Evolutionary conservation across 2,888 invertebrate genomes (phyloP).

Genomic region (Hemicrepidius hirtus): DNA sequence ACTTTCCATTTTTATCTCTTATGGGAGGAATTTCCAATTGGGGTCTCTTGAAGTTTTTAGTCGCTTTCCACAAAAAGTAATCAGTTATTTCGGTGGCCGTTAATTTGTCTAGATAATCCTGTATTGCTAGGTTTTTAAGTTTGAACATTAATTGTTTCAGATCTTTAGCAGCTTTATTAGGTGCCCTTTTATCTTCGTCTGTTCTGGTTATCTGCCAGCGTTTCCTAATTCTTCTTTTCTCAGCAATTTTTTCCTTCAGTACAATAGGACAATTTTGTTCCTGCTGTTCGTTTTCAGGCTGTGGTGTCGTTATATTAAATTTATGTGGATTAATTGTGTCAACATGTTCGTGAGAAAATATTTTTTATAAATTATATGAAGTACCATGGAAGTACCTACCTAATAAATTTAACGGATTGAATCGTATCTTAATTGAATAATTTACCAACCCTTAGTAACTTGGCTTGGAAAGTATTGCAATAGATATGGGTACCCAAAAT

Average conservation of each 20-base stretch:
- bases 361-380: no score
- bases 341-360: no score
- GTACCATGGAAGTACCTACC: no score
- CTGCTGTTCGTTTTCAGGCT: slow-evolving; percentile 2
- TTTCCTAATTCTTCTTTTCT: slow-evolving; percentile 30
- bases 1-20: no score
- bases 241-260: slow-evolving; percentile 39
- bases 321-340: no score
- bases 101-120: slow-evolving; percentile 40
- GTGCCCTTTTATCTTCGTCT: no score
- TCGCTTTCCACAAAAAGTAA: slow-evolving; percentile 57
- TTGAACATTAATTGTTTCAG: slow-evolving; percentile 32
- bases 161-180: slow-evolving; percentile 25
- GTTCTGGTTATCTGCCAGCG: slow-evolving; percentile 39
- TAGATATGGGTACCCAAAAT: no score
- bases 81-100: no score
- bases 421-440: no score
- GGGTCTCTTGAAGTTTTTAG: slow-evolving; percentile 51
- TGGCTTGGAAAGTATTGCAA: no score
- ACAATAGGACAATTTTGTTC: slow-evolving; percentile 3
- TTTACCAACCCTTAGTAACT: no score
- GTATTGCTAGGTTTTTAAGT: slow-evolving; percentile 37
- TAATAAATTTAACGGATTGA: no score
- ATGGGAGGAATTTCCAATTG: slow-evolving; percentile 49
- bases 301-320: slow-evolving; percentile 9